Base-by-base conservation (phyloP, 2,113 vertebrate species). In the Carassius gibelio region DNA sequence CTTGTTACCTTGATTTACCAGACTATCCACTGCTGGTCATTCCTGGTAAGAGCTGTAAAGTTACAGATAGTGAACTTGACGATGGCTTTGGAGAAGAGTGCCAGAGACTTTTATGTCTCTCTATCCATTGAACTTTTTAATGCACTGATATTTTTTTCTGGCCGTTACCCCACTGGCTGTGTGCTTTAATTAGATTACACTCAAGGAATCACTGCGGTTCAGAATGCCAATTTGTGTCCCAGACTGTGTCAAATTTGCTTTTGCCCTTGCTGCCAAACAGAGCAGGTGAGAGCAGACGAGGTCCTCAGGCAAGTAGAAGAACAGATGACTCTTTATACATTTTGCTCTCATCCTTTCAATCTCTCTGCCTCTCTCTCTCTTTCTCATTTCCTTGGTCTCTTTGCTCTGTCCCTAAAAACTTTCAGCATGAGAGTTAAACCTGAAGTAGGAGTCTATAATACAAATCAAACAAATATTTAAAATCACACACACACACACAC, bases 131-230 rank as follows among this genome's bases (percentile, higher is more conserved):
- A 93, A 93, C 87, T 90, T 89, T 91, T 86, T 89, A 91, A 92
- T 90, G 89, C 87, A 90, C 86, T 86, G 90, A 92, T 93, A 92
- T 91, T 74, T 84, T 42, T 66, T 59, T 66, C 61, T 85, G 84
- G 62, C 82, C 38, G 4, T 50, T 81, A 50, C 76, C 89, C 93
- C 91, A 92, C 90, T 90, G 91, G 92, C 92, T 91, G 87, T 92
- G 91, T 93, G 88, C 90, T 91, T 91, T 93, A 93, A 93, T 93
- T 93, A 90, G 91, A 94, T 93, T 92, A 93, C 90, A 90, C 87
- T 87, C 86, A 72, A 92, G 89, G 85, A 91, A 90, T 90, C 90
- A 91, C 90, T 84, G 78, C 88, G 87, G 89, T 89, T 92, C 90
- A 91, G 84, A 89, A 93, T 91, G 91, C 88, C 91, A 93, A 91